A percentile compares a stretch with the other conserved stretches of the same genome.
These are phyloP conservation scores for Onychomys torridus DNA, from an alignment of 2,797 vertebrate species.

Conservation along the genomic window DNA sequence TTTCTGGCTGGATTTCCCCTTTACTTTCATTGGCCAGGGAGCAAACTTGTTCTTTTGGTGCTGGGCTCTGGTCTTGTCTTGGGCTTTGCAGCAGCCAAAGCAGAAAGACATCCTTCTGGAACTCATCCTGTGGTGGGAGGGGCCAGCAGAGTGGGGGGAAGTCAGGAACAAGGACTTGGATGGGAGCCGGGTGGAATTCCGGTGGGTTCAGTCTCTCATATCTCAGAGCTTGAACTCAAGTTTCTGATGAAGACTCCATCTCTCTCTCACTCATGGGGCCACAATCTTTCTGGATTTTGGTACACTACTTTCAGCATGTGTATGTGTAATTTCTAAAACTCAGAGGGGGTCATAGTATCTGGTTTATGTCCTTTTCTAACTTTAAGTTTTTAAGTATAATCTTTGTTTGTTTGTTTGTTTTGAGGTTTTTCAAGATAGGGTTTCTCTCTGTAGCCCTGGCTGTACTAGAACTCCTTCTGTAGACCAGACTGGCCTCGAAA, in stretches of 20 bases:
- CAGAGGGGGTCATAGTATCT: neutral
- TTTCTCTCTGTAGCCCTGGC: neutral
- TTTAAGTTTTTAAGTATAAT: neutral
- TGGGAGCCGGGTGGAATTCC: neutral
- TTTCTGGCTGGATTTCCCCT: neutral
- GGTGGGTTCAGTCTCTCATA: neutral
- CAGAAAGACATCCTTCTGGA: neutral
- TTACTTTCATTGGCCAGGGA: neutral
- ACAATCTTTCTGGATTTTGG: neutral
- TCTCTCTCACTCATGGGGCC: neutral
- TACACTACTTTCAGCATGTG: neutral
- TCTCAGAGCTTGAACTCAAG: neutral
- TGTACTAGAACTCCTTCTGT: neutral
- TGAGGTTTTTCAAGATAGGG: neutral
- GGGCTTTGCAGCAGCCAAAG: neutral
- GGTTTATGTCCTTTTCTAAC: slow-evolving; percentile 9
- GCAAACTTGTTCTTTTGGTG: neutral
- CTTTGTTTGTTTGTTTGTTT: neutral
- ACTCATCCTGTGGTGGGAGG: neutral
- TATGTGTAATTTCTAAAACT: neutral
- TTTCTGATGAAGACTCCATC: neutral
- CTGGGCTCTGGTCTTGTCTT: neutral
- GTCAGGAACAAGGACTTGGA: neutral
- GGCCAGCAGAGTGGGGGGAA: neutral
- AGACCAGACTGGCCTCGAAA: neutral